These are phyloP conservation scores for Diachasmimorpha longicaudata DNA, from an alignment of 1,140 invertebrate species.

Conservation along the genomic window DNA sequence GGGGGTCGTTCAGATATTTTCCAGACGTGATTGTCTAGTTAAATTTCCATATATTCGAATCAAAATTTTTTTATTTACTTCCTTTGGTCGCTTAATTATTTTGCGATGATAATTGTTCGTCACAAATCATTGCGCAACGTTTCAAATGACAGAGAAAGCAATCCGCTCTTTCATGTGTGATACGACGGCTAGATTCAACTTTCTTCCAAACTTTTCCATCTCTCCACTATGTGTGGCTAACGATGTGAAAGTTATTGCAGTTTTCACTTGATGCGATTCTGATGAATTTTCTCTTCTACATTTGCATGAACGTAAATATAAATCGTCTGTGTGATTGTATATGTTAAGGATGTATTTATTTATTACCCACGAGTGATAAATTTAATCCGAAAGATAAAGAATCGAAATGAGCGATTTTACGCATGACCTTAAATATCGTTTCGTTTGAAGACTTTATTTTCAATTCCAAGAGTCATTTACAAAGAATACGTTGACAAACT, in stretches of 20 bases:
- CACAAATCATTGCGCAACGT: slow-evolving; percentile 42
- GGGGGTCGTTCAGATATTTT: neutral
- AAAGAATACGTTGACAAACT: neutral
- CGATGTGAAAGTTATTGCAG: slow-evolving; percentile 46
- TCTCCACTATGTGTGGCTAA: slow-evolving; percentile 30
- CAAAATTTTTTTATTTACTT: too few relatives aligned
- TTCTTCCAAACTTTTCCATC: slow-evolving; percentile 41
- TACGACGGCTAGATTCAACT: slow-evolving; percentile 41
- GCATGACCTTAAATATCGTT: neutral
- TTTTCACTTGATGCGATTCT: slow-evolving; percentile 41
- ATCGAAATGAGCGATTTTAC: neutral
- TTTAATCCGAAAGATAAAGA: neutral
- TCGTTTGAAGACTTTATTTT: neutral
- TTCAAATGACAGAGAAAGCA: slow-evolving; percentile 44
- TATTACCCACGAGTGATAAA: neutral
- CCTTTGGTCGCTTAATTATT: too few relatives aligned
- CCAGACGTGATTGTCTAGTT: neutral
- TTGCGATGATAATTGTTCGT: too few relatives aligned
- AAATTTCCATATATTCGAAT: too few relatives aligned
- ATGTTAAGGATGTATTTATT: neutral
- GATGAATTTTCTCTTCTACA: neutral
- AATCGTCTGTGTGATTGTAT: too few relatives aligned
- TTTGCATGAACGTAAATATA: neutral
- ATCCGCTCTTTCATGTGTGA: slow-evolving; percentile 33
- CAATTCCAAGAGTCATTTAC: too few relatives aligned